Evolutionary conservation across 2,888 invertebrate genomes (phyloP), one percentile per base, ranked within the genome.

Genomic region (Ferrisia virgata): DNA sequence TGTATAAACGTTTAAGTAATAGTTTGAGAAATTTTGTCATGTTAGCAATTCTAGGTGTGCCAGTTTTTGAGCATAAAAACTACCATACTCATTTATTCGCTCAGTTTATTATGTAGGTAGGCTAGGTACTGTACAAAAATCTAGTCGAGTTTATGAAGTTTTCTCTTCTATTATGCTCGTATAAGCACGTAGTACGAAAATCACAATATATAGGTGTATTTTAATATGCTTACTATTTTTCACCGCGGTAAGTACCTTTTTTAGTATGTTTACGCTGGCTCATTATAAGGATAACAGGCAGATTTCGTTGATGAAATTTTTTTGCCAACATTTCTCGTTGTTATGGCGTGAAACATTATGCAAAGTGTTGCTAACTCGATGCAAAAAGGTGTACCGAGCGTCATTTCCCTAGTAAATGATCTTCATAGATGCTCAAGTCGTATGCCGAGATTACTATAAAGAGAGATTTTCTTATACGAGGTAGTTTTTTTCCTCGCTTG

Each of bases 181-280:
- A 64, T 64, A 64, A 47, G 58, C 58, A 64, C 58, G 58, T 64
- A 22, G 53, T 28, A 47, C 58, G 58, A 4, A 13, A 25, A 64
- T 64, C 13, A 64, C 58, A 28, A n/a, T n/a, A n/a, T n/a, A n/a
- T n/a, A n/a, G n/a, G n/a, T n/a, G n/a, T 28, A 64, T 64, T 64
- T 64, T 64, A 64, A 64, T 47, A 22, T 53, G n/a, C n/a, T n/a
- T n/a, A n/a, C n/a, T n/a, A 64, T 64, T 64, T 64, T 64, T 64
- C 58, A 8, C 47, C 47, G n/a, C 13, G 47, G 1, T 8, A 40
- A 40, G 58, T 64, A 28, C 58, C 58, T 28, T 28, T 64, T 43
- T 64, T 47, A 47, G 47, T 47, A 47, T 18, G 47, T 8, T 25
- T 28, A 64, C 58, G 58, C n/a, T 13, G 28, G 58, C 58, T 64